Conservation (phyloP, 1,140 invertebrate species). For the Hylyphantes graminicola region DNA sequence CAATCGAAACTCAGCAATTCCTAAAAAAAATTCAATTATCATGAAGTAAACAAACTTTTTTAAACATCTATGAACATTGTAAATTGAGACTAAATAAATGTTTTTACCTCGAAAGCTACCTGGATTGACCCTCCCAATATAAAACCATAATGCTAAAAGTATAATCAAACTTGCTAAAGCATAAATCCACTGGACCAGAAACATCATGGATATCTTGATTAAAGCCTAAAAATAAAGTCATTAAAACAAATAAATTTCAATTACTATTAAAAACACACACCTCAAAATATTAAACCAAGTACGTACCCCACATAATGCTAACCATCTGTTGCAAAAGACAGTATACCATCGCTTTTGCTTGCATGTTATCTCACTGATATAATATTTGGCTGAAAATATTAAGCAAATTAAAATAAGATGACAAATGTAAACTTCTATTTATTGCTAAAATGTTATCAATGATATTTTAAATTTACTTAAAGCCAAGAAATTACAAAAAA, state of each 20-base stretch:
- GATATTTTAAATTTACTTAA: not conserved
- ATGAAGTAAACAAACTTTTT: too few species aligned
- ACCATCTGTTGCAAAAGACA: conserved; percentile 90
- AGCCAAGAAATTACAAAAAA: not conserved
- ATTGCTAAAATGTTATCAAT: too few species aligned
- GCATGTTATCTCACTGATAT: conserved; percentile 76
- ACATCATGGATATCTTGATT: conserved; percentile 90
- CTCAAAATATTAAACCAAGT: not conserved
- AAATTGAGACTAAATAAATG: not conserved
- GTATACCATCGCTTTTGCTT: conserved; percentile 95
- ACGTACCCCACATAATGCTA: conserved; percentile 85
- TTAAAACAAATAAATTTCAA: not conserved
- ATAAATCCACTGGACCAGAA: conserved; percentile 92
- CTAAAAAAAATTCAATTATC: conserved; percentile 62
- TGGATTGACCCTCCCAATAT: conserved; percentile 92
- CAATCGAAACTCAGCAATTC: conserved; percentile 86
- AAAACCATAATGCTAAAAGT: conserved; percentile 88
- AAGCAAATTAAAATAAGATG: not conserved
- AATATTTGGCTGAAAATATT: conserved; percentile 39
- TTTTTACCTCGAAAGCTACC: conserved; percentile 87
- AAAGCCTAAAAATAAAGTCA: conserved; percentile 75
- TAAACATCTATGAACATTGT: not conserved
- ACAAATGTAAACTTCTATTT: too few species aligned
- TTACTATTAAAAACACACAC: not conserved
- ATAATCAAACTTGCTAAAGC: conserved; percentile 83